Base-by-base conservation (phyloP, 2,888 invertebrate genomes). In the Drosophila mulleri region DNA sequence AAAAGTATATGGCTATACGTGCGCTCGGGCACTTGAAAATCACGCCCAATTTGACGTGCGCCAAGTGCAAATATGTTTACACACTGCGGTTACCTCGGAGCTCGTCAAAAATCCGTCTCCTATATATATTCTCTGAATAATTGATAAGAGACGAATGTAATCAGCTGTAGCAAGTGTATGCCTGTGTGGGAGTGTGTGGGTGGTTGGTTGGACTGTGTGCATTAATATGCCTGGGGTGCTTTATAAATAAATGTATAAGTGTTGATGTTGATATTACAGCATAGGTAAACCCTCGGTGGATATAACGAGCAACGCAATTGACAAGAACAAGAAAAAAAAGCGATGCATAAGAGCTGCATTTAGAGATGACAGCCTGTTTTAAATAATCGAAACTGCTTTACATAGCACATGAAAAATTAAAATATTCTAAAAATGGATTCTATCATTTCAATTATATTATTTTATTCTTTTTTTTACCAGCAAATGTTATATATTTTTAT, bases 21-120 rank as follows among this genome's bases (percentile, higher is more conserved):
- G 74, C 56, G 73, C 45, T 47, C 53, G 67, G 66, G 48, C 75
- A 82, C 82, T 89, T 80, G 88, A 85, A 85, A 89, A 85, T 87
- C 83, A 87, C 88, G 86, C 89, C 80, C 86, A 89, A 87, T 87
- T 87, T 87, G 86, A 89, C 81, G 59, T 89, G 84, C 87, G 87
- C 88, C 90, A 72, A 75, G 72, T 74, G 86, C 63, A 87, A 89
- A 87, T 67, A 89, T 79, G 75, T 79, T 81, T 80, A 65, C 67
- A 66, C 70, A 61, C 53, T 50, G 68, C 66, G 66, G 72, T 71
- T 60, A 60, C 61, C 48, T 48, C 23, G 8, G 14, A 67, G 54
- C 52, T 59, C 56, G 62, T 67, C 14, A 89, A 90, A 89, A 87
- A 87, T 86, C 77, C 79, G 72, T 81, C 75, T 75, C 84, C 26